Base-by-base conservation (phyloP, 2,113 vertebrate genomes). In the Corythornis cristatus region DNA sequence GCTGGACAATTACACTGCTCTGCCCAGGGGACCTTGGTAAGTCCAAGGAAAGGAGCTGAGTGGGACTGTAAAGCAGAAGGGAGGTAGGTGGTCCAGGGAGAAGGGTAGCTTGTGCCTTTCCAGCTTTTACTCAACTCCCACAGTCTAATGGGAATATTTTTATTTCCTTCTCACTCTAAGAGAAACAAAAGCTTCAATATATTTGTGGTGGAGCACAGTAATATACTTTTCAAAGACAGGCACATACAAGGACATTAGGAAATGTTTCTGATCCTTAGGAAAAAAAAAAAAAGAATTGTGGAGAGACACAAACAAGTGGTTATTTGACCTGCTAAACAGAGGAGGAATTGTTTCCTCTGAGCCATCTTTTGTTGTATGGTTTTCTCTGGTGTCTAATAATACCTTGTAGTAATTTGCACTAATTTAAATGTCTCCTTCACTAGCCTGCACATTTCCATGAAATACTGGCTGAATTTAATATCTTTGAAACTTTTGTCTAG, bases 321-420 rank as follows among this genome's bases (percentile, higher is more conserved):
- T 87, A 29, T 80, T 94, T 87, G 46, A 80, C 74, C 48, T 76
- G 50, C 42, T 90, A 80, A 87, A 84, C 78, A 80, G 68, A 88
- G 58, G 22, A 92, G 58, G 53, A 76, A 93, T 81, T 88, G 83
- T 94, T 90, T 81, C 67, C 79, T 66, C 58, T 18, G n/a, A 77
- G 53, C 25, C 42, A 81, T 71, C 21, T 51, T 75, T 65, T 78
- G 23, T 57, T 53, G 28, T 42, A 46, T 57, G 70, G 76, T 89
- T 89, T 89, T 92, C 66, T 94, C 54, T 86, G 54, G 79, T 76
- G 43, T 90, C 65, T 90, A 87, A 77, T 82, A 89, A 84, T 77
- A 87, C 83, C 74, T 90, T 81, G 70, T 18, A 81, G 42, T 74
- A 74, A 83, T 92, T 84, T 37, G 45, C 71, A 58, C 42, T 71